Base-by-base conservation (phyloP, 2,113 vertebrate species). In the Columba livia region DNA sequence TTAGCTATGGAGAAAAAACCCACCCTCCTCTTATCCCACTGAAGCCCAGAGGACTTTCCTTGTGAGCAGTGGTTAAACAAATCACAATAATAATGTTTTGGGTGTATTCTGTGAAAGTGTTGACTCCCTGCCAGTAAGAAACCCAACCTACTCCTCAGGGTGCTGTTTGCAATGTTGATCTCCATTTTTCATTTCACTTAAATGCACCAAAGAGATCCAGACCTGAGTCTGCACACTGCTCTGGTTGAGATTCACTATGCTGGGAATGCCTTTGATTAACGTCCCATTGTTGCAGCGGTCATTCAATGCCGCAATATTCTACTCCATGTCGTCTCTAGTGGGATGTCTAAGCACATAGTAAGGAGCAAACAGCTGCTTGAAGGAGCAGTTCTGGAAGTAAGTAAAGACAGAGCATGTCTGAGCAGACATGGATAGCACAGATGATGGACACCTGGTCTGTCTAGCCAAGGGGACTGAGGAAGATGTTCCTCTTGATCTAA, bases 131-230 rank as follows among this genome's bases (percentile, higher is more conserved):
- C 93, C 95, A 96, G 61, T 54, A 57, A 87, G 88, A 96, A 95
- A 96, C 77, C 90, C 85, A 96, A 5, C 92, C 92, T 94, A 75
- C 47, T 96, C 93, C 93, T 94, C 85, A 79, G 90, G 83, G 96
- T 89, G 95, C 73, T 92, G 54, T 96, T 96, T 93, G 83, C 72
- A 92, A 11, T 81, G 72, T 38, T 90, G 79, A 92, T 92, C 88
- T 93, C 82, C 72, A 82, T 92, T 95, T 93, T 93, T 93, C 88
- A 81, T 48, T 93, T 25, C 44, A 28, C 50, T 81, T 54, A 72
- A 87, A 53, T 9, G 2, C 0, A 14, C 75, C 70, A 87, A 87
- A 44, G 77, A 93, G 83, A 79, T 92, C 65, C 86, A 90, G 0
- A 53, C 72, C 79, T 7, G 69, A 65, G 65, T 56, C 77, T 71